phyloP scores from a whole-genome alignment of 2,797 vertebrate species.

The Phalanger gymnotis region DNA sequence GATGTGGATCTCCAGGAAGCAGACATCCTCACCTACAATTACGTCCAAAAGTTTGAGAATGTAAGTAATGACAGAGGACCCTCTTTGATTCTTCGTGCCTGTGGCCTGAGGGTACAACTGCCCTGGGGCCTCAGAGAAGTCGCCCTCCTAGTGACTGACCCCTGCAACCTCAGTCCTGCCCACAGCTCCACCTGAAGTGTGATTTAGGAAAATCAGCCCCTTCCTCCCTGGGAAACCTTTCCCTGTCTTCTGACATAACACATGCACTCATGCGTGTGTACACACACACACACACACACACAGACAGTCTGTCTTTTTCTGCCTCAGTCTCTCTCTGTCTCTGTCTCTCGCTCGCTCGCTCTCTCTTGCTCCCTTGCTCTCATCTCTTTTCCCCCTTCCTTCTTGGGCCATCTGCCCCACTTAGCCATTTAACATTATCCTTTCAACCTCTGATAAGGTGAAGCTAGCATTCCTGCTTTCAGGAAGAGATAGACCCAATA shows the following conservation, averaged over 20 bases:
- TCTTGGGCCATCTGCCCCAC: too few species aligned
- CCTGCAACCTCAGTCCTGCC: not conserved
- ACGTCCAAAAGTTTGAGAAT: slow-evolving; percentile 95
- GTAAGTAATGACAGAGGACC: slow-evolving; percentile 81
- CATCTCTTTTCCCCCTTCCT: not conserved
- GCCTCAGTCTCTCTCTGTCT: too few species aligned
- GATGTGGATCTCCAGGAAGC: slow-evolving; percentile 96
- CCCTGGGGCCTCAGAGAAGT: not conserved
- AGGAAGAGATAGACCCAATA: too few species aligned
- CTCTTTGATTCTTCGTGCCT: not conserved
- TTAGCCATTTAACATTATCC: not conserved
- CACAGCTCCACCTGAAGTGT: too few species aligned
- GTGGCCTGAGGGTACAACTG: not conserved
- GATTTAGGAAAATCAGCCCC: too few species aligned
- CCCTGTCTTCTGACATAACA: not conserved
- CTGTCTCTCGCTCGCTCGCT: too few species aligned
- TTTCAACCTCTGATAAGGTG: not conserved
- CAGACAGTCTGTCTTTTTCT: too few species aligned
- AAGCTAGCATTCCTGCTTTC: not conserved
- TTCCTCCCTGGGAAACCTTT: not conserved
- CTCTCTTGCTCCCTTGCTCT: too few species aligned
- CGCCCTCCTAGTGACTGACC: not conserved
- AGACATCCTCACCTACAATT: slow-evolving; percentile 96
- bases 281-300: not conserved
- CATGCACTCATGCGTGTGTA: too few species aligned